These are phyloP conservation scores for Caloenas nicobarica DNA, from an alignment of 2,113 vertebrate genomes.

Conservation along the genomic window DNA sequence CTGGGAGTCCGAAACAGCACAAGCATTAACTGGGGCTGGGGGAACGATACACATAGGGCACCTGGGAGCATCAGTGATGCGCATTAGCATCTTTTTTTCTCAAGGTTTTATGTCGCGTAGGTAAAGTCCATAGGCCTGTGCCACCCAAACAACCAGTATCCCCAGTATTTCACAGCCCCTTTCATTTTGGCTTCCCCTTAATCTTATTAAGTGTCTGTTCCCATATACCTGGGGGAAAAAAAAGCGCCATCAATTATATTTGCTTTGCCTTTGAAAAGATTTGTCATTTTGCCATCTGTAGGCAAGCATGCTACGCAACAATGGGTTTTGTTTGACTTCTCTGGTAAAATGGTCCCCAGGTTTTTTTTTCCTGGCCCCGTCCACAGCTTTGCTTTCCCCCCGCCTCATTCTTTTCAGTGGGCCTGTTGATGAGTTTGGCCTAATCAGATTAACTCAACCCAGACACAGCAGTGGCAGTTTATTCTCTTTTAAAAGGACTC, in stretches of 20 bases:
- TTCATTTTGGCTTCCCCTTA: slow-evolving; percentile 70
- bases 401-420: slow-evolving; percentile 82
- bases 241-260: slow-evolving; percentile 77
- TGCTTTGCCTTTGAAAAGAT: slow-evolving; percentile 78
- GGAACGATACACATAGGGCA: not conserved
- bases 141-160: slow-evolving; percentile 56
- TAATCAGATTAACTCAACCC: slow-evolving; percentile 97
- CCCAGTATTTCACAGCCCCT: slow-evolving; percentile 53
- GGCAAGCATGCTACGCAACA: slow-evolving; percentile 81
- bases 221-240: slow-evolving; percentile 75
- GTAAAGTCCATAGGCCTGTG: slow-evolving; percentile 45
- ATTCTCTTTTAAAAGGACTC: slow-evolving; percentile 86
- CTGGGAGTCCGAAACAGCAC: not conserved
- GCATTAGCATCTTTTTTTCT: rapidly evolving
- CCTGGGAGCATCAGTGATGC: not conserved
- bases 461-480: slow-evolving; percentile 86
- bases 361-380: slow-evolving; percentile 61
- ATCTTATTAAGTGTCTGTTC: slow-evolving; percentile 79
- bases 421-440: slow-evolving; percentile 90
- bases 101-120: not conserved
- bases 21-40: rapidly evolving
- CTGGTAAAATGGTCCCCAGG: slow-evolving; percentile 71
- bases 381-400: slow-evolving; percentile 67
- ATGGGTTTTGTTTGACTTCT: slow-evolving; percentile 83
- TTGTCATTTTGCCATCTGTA: slow-evolving; percentile 89